Evolutionary conservation across 2,113 vertebrate species (phyloP).

Genomic region (Lasiurus cinereus): DNA sequence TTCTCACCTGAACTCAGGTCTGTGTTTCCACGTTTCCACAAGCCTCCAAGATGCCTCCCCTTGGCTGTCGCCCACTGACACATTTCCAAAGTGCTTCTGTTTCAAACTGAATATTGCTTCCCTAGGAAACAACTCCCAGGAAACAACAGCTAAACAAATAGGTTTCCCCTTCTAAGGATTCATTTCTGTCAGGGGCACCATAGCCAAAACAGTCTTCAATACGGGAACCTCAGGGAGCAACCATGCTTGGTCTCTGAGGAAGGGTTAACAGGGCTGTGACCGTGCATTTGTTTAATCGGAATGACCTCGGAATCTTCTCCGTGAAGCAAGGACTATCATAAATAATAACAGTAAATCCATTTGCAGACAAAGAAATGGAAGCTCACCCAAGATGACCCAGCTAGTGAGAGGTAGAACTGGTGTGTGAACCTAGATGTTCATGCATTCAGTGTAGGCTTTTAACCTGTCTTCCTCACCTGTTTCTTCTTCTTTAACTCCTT

Average conservation of each 20-base stretch:
- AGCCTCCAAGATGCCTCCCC: not conserved
- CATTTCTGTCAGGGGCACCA: not conserved
- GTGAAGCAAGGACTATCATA: not conserved
- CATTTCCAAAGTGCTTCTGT: slow-evolving; percentile 27
- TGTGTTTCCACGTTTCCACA: not conserved
- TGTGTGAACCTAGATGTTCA: not conserved
- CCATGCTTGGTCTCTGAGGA: not conserved
- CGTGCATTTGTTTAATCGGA: not conserved
- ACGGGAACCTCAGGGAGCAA: not conserved
- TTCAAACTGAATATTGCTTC: slow-evolving; percentile 1
- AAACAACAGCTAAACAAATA: slow-evolving; percentile 32
- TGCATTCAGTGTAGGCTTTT: not conserved
- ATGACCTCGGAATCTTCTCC: not conserved
- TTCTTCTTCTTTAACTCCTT: not conserved
- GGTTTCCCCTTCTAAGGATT: not conserved
- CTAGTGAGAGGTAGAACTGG: not conserved
- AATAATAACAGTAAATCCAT: not conserved
- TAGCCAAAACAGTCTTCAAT: not conserved
- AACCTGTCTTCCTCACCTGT: not conserved
- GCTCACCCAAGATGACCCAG: not conserved
- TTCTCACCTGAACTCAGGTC: not conserved
- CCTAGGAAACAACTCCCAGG: not conserved
- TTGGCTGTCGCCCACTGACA: not conserved
- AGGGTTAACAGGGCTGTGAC: not conserved
- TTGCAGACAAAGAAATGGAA: slow-evolving; percentile 10